Base-by-base conservation (phyloP, 2,888 invertebrate species). In the Thereva nobilitata region DNA sequence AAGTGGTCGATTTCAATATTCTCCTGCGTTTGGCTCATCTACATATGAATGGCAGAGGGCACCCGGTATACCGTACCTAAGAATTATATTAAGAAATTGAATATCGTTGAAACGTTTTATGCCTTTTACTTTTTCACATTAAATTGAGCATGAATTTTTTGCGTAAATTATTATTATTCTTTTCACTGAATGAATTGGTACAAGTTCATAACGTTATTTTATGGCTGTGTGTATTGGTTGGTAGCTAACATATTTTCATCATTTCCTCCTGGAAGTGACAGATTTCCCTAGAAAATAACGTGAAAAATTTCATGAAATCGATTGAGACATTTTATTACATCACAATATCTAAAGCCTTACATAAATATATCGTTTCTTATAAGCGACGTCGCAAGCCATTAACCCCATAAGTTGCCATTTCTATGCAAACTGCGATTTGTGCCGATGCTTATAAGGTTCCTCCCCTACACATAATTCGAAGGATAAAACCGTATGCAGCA, bases 351-450 rank as follows among this genome's bases (percentile, higher is more conserved):
- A 66, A 67, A 69, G 63, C 50, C 64, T 57, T 67, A 57, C 37
- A 50, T 41, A 61, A 40, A 23, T 23, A 23, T 50, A 12, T 61
- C 50, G 40, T 41, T 50, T 64, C 68, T 67, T 69, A 69, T 67
- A 67, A 47, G 65, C 50, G 65, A 37, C 67, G 67, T 67, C 65
- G 67, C 69, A 69, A 69, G 64, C 69, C 69, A 69, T 69, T 69
- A 69, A 69, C 53, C 67, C 69, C 67, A 65, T 64, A 69, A 67
- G 67, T 64, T 69, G 64, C 61, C 65, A 69, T 69, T 69, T 69
- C 61, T 69, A 69, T 69, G 69, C 69, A 69, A 69, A 69, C 45
- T 59, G 64, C 64, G 54, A 49, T 56, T 59, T 64, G 64, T 66
- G 66, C 52, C 34, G 49, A 44, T n/a, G 38, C 7, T 23, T 12